These are phyloP conservation scores for Trichosurus vulpecula DNA, from an alignment of 2,797 vertebrate species.

Conservation along the genomic window DNA sequence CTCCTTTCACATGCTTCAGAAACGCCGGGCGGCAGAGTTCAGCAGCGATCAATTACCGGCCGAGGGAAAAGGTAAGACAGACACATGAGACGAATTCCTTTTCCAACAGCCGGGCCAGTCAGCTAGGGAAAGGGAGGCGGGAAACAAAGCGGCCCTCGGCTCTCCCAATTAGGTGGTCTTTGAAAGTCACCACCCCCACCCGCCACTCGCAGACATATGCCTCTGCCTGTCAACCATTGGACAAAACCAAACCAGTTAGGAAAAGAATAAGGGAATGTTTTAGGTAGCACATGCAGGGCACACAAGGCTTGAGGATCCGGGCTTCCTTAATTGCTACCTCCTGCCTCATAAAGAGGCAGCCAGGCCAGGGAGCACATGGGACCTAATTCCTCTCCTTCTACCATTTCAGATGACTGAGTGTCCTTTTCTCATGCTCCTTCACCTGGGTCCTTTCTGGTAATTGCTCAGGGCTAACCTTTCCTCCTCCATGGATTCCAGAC, in stretches of 20 bases:
- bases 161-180: neutral
- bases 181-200: neutral
- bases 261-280: constrained; percentile 27
- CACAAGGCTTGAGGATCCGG: constrained; percentile 69
- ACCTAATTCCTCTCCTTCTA: constrained; percentile 73
- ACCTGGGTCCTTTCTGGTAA: neutral
- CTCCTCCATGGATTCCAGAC: neutral
- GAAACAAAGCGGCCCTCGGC: neutral
- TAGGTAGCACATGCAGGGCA: constrained; percentile 39
- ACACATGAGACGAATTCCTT: constrained; percentile 3
- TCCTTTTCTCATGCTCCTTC: constrained; percentile 72
- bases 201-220: neutral
- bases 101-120: neutral
- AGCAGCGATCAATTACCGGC: neutral
- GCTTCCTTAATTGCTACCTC: constrained; percentile 77
- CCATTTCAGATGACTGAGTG: constrained; percentile 72
- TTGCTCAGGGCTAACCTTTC: neutral
- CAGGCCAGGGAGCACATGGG: constrained; percentile 65
- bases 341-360: constrained; percentile 80
- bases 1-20: neutral
- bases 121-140: neutral
- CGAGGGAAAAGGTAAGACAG: neutral
- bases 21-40: neutral
- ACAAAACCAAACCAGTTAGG: constrained; percentile 24
- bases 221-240: neutral